A percentile compares a stretch with the other conserved stretches of the same genome.
phyloP scores from a whole-genome alignment of 2,113 vertebrate genomes.

The Strigops habroptila region DNA sequence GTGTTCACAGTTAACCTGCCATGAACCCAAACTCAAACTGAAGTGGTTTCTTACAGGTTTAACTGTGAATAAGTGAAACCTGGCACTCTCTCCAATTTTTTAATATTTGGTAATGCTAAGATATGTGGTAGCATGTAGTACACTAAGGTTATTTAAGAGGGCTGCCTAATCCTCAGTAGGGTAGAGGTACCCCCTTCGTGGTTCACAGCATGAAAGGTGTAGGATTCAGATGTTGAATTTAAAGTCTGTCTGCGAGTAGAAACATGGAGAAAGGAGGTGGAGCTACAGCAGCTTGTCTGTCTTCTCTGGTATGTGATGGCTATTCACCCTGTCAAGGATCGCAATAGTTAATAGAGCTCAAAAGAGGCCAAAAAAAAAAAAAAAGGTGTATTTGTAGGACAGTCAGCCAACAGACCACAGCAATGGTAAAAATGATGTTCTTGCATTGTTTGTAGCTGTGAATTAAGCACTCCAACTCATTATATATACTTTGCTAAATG shows the following conservation, averaged over 20 bases:
- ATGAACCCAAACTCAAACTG: not conserved
- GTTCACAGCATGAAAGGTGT: not conserved
- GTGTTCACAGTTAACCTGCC: not conserved
- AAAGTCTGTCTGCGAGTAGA: not conserved
- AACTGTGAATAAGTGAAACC: not conserved
- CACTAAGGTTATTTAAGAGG: not conserved
- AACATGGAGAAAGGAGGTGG: not conserved
- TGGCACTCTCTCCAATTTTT: not conserved
- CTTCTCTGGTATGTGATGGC: not conserved
- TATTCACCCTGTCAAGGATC: not conserved
- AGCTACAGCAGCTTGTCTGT: not conserved
- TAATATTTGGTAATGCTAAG: not conserved
- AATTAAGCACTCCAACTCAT: not conserved
- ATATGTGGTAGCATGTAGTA: accelerated
- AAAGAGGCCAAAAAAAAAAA: not conserved
- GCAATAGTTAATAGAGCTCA: not conserved
- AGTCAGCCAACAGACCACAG: not conserved
- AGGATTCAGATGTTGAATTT: not conserved
- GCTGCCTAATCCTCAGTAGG: not conserved
- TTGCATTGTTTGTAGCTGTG: accelerated
- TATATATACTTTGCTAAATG: not conserved
- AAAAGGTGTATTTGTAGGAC: not conserved
- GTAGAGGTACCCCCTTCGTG: not conserved
- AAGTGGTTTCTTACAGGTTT: not conserved
- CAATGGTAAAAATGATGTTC: not conserved